These are phyloP conservation scores for Sus scrofa DNA, from an alignment of 2,113 vertebrate species.

Conservation along the genomic window DNA sequence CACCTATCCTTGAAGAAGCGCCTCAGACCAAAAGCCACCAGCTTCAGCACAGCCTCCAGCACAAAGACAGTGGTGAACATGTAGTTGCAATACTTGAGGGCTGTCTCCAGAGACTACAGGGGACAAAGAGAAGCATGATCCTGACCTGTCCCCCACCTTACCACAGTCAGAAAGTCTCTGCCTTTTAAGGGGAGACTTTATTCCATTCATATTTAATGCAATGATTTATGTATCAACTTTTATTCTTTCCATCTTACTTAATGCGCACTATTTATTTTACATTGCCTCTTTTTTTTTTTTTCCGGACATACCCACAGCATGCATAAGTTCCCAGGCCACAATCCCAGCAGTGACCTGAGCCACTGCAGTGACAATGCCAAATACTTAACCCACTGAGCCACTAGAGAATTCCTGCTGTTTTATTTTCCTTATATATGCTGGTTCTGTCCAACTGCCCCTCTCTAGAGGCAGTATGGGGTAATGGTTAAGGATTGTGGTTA, in stretches of 20 bases:
- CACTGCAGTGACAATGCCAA: too few species aligned
- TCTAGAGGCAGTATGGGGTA: not conserved
- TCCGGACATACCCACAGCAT: too few species aligned
- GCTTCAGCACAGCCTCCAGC: conserved; percentile 96
- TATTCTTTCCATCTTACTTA: not conserved
- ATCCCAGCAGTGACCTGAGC: too few species aligned
- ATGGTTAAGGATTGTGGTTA: not conserved
- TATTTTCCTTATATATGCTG: not conserved
- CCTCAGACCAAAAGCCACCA: conserved; percentile 96
- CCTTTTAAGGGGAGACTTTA: conserved; percentile 20
- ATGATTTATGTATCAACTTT: not conserved
- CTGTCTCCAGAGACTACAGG: conserved; percentile 95
- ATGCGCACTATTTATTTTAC: not conserved
- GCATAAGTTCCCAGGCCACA: too few species aligned
- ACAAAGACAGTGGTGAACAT: conserved; percentile 99
- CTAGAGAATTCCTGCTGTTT: not conserved
- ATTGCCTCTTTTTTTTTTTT: not conserved
- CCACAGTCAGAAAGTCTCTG: conserved; percentile 17
- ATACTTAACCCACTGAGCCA: too few species aligned
- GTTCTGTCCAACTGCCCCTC: not conserved
- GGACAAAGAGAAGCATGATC: conserved; percentile 60
- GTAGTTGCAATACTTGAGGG: conserved; percentile 99
- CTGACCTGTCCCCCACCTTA: not conserved
- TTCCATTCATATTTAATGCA: conserved; percentile 7
- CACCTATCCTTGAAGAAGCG: conserved; percentile 99